phyloP scores from a whole-genome alignment of 2,797 vertebrate genomes.

The Tangara arthus region DNA sequence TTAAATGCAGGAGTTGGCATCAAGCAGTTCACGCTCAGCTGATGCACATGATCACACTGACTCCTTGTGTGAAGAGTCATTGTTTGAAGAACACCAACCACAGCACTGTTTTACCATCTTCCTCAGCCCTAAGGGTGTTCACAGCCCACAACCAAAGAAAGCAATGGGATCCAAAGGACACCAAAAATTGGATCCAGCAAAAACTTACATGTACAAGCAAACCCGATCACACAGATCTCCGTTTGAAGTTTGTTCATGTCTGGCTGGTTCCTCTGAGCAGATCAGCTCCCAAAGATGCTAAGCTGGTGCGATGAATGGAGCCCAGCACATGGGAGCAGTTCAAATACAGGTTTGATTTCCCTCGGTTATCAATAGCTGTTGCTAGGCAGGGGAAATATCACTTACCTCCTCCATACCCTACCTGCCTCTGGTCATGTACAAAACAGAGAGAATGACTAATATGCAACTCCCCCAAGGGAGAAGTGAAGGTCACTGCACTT shows the following conservation, averaged over 20 bases:
- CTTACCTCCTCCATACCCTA: not conserved
- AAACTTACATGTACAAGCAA: not conserved
- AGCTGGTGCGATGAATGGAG: not conserved
- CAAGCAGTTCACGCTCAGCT: not conserved
- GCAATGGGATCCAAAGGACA: not conserved
- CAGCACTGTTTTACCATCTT: not conserved
- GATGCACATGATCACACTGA: not conserved
- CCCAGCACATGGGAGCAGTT: not conserved
- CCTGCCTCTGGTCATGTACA: not conserved
- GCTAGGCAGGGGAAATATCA: not conserved
- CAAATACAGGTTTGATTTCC: not conserved
- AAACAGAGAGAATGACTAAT: not conserved
- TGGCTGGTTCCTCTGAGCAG: not conserved
- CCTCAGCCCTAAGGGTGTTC: not conserved
- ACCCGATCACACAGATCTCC: not conserved
- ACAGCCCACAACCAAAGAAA: not conserved
- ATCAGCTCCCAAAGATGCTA: not conserved
- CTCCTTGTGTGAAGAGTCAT: not conserved
- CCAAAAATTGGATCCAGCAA: not conserved
- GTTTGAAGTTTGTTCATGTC: not conserved
- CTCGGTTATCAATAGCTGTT: not conserved
- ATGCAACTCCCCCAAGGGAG: not conserved
- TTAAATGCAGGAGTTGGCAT: not conserved
- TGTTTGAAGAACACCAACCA: not conserved
- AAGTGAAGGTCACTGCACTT: not conserved